Percentiles rank a stretch among this genome's conserved stretches.
Evolutionary conservation across 2,888 invertebrate species (phyloP).

Genomic region (Junonia oenone): DNA sequence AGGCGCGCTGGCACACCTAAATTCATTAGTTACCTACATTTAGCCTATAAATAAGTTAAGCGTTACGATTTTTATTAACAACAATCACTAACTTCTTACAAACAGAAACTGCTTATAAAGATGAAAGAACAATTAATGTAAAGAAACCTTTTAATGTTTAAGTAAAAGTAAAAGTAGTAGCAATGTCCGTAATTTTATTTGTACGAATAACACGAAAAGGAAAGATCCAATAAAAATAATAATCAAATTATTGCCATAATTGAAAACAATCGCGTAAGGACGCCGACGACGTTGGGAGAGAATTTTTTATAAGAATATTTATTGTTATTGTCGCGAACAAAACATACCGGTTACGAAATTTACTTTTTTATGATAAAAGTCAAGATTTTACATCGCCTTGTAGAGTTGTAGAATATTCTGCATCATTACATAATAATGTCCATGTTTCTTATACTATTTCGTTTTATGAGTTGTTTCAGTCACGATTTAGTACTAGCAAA

Average conservation of each 20-base stretch:
- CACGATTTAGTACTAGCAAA: constrained; percentile 32
- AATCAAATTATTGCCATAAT: constrained; percentile 22
- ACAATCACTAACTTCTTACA: not conserved
- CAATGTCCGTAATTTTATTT: not conserved
- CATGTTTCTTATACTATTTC: constrained; percentile 2
- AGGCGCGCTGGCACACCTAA: constrained; percentile 18
- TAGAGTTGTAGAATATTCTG: not conserved
- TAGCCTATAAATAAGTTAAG: constrained; percentile 33
- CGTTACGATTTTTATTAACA: not conserved
- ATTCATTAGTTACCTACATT: constrained; percentile 6
- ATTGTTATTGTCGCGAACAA: constrained; percentile 9
- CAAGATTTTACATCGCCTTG: not conserved
- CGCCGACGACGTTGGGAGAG: not conserved
- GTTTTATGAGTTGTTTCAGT: constrained; percentile 23
- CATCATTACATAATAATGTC: constrained; percentile 1
- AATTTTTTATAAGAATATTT: constrained; percentile 7
- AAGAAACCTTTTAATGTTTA: not conserved
- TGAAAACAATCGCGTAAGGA: constrained; percentile 11
- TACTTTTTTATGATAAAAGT: not conserved
- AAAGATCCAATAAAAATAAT: not conserved
- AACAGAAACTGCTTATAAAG: no score
- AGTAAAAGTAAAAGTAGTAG: not conserved
- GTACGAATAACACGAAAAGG: not conserved
- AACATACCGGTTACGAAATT: constrained; percentile 1
- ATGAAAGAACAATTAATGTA: no score